These are phyloP conservation scores for Lacerta viridis DNA, from an alignment of 2,797 vertebrate species.

Conservation along the genomic window DNA sequence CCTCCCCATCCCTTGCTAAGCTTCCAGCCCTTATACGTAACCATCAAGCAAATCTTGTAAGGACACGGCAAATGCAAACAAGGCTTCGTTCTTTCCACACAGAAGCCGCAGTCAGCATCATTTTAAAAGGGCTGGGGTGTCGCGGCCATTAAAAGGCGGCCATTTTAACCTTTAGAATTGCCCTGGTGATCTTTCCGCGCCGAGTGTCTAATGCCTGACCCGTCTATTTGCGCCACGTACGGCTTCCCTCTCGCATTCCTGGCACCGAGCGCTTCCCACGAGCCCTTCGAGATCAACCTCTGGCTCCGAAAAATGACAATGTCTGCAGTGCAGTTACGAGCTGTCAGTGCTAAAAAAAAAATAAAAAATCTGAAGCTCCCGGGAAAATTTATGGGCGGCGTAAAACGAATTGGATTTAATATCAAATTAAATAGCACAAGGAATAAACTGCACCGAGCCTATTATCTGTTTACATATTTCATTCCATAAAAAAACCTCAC, in stretches of 20 bases:
- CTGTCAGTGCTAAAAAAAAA: not conserved
- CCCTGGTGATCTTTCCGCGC: not conserved
- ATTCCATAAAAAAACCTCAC: conserved; percentile 30
- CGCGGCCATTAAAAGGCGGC: not conserved
- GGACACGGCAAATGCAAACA: not conserved
- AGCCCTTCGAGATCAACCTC: not conserved
- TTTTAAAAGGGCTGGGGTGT: not conserved
- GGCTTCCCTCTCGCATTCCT: not conserved
- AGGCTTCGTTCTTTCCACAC: not conserved
- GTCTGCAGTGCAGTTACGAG: not conserved
- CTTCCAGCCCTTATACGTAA: too few species aligned
- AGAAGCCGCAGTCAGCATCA: not conserved
- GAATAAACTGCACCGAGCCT: conserved; percentile 17
- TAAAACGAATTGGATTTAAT: conserved; percentile 42
- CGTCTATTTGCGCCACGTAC: not conserved
- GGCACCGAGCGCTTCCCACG: not conserved
- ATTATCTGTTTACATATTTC: conserved; percentile 30
- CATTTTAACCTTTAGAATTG: not conserved
- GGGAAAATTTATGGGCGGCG: not conserved
- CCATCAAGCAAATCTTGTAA: not conserved
- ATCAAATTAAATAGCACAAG: conserved; percentile 37
- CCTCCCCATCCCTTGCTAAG: too few species aligned
- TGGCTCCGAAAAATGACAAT: accelerated
- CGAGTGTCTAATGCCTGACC: conserved; percentile 12
- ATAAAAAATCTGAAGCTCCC: conserved; percentile 25